Percentiles rank a stretch among this genome's conserved stretches.
Conservation (phyloP, 1,140 invertebrate genomes). For the Cotesia typhae region DNA sequence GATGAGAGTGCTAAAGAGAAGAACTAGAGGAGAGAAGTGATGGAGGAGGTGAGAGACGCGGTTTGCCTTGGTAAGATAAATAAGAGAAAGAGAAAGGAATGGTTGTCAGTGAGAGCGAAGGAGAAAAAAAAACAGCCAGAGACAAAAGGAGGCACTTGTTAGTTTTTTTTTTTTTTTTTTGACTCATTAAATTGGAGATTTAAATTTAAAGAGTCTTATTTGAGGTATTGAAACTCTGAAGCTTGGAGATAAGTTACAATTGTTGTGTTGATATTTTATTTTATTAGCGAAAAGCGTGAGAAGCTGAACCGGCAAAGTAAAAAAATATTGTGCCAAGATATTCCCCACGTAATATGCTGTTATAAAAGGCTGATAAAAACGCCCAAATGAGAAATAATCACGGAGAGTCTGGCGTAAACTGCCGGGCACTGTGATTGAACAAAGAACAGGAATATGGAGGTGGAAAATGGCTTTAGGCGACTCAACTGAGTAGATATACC, state of each 20-base stretch:
- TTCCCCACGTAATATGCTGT: conserved; percentile 38
- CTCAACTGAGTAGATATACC: background rate
- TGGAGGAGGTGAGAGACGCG: conserved; percentile 32
- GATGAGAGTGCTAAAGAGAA: conserved; percentile 30
- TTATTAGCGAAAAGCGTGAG: conserved; percentile 5
- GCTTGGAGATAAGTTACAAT: too few relatives aligned
- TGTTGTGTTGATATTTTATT: too few relatives aligned
- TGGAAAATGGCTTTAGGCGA: conserved; percentile 22
- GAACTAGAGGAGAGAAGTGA: conserved; percentile 28
- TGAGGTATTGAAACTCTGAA: background rate
- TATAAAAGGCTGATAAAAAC: conserved; percentile 50
- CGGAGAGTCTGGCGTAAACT: conserved; percentile 35
- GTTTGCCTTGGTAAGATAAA: conserved; percentile 50
- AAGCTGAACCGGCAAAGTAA: background rate
- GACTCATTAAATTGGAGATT: background rate
- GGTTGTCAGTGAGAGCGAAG: conserved; percentile 35
- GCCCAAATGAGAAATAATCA: conserved; percentile 53
- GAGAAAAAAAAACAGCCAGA: conserved; percentile 34
- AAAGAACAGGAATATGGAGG: conserved; percentile 9
- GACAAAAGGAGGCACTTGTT: conserved; percentile 51
- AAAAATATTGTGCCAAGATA: background rate
- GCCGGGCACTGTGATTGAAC: conserved; percentile 22
- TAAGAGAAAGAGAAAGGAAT: conserved; percentile 32
- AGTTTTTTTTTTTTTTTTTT: background rate
- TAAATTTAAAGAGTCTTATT: background rate